Evolutionary conservation across 2,888 invertebrate genomes (phyloP).

Genomic region (Philopedon plagiatum): DNA sequence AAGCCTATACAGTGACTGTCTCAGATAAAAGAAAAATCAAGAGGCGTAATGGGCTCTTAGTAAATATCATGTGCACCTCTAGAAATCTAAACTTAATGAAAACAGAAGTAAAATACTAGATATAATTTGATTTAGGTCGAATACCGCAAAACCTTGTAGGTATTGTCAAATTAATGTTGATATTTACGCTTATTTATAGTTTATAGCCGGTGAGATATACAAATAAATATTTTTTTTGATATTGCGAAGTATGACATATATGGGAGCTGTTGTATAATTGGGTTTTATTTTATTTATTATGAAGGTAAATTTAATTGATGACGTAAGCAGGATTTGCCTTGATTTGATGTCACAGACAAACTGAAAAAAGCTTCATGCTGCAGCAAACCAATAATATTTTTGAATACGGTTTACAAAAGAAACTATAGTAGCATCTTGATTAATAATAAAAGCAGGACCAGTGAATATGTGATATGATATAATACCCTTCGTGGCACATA

Average conservation of each 20-base stretch:
- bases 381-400: too few species aligned
- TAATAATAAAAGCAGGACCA: too few species aligned
- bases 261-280: neutral
- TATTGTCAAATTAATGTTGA: slow-evolving; percentile 36
- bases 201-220: neutral
- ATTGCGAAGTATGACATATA: neutral
- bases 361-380: neutral
- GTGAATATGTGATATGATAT: too few species aligned
- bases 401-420: too few species aligned
- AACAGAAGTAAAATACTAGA: slow-evolving; percentile 11
- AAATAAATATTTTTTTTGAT: neutral
- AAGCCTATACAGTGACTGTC: too few species aligned
- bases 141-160: slow-evolving; percentile 25
- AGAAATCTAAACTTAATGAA: neutral
- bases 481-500: too few species aligned
- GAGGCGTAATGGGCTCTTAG: too few species aligned
- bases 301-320: neutral
- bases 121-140: slow-evolving; percentile 29
- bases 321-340: neutral
- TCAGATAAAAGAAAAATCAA: too few species aligned
- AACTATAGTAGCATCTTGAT: too few species aligned
- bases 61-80: too few species aligned
- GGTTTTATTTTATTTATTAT: neutral
- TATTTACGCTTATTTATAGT: slow-evolving; percentile 23
- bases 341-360: neutral